Conservation (phyloP, 2,797 vertebrate species). For the Heteromormyrus szaboi region DNA sequence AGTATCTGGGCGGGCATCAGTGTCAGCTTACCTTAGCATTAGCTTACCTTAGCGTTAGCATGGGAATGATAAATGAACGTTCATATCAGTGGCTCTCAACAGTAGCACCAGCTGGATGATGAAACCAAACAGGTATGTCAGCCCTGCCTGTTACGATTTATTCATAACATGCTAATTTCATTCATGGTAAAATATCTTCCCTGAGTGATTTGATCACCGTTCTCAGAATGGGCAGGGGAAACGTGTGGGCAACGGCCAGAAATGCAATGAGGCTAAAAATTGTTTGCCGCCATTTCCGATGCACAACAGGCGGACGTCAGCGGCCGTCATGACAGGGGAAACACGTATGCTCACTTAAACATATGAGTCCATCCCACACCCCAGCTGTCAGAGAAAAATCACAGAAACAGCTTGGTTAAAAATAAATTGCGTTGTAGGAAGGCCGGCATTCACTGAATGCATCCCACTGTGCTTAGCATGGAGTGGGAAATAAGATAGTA, state of each 20-base stretch:
- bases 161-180: neutral
- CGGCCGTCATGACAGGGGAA: neutral
- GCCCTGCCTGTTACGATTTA: neutral
- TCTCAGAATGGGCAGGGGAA: neutral
- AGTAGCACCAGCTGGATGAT: neutral
- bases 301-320: neutral
- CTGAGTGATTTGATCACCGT: neutral
- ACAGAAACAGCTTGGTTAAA: neutral
- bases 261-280: conserved; percentile 38
- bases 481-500: neutral
- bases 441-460: conserved; percentile 36
- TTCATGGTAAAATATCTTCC: neutral
- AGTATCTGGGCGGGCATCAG: neutral
- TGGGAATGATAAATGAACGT: neutral
- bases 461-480: conserved; percentile 20
- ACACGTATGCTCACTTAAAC: neutral
- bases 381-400: neutral
- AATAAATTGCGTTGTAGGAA: conserved; percentile 21
- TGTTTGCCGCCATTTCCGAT: conserved; percentile 25
- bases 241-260: neutral
- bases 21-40: neutral
- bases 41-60: neutral
- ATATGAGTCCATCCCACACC: neutral
- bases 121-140: neutral
- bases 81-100: neutral